phyloP scores from a whole-genome alignment of 2,113 vertebrate species.

The Ciconia stormi region DNA sequence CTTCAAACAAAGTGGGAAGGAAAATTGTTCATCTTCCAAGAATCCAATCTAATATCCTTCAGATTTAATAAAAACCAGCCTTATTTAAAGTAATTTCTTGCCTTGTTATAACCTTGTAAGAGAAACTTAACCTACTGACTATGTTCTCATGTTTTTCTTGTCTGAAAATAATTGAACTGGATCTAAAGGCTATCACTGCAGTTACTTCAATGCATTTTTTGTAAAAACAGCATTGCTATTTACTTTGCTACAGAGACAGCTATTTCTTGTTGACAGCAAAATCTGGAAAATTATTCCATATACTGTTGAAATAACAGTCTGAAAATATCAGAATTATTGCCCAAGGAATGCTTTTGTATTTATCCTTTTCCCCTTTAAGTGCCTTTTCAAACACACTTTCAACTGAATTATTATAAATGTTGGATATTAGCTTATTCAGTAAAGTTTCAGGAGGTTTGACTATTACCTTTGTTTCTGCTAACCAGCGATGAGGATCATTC shows the following conservation, averaged over 20 bases:
- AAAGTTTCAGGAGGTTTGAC: background rate
- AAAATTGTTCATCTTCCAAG: background rate
- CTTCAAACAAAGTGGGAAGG: background rate
- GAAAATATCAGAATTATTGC: background rate
- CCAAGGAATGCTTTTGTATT: background rate
- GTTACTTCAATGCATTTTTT: background rate
- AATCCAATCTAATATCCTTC: background rate
- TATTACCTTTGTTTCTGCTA: constrained; percentile 93
- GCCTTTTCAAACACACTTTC: background rate
- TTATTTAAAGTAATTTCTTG: background rate
- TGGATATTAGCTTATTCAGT: background rate
- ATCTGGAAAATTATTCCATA: background rate
- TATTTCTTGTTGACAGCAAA: background rate
- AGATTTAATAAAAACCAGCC: background rate
- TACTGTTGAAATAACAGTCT: background rate
- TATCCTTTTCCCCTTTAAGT: background rate
- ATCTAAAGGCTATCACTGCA: background rate
- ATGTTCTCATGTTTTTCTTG: background rate
- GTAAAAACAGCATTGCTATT: background rate
- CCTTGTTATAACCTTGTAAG: background rate
- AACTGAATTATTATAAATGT: background rate
- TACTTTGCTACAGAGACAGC: background rate
- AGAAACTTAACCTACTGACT: background rate
- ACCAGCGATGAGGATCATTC: constrained; percentile 88
- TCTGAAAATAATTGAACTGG: background rate